These are phyloP conservation scores for Rutilus rutilus DNA, from an alignment of 2,113 vertebrate genomes.

Conservation along the genomic window DNA sequence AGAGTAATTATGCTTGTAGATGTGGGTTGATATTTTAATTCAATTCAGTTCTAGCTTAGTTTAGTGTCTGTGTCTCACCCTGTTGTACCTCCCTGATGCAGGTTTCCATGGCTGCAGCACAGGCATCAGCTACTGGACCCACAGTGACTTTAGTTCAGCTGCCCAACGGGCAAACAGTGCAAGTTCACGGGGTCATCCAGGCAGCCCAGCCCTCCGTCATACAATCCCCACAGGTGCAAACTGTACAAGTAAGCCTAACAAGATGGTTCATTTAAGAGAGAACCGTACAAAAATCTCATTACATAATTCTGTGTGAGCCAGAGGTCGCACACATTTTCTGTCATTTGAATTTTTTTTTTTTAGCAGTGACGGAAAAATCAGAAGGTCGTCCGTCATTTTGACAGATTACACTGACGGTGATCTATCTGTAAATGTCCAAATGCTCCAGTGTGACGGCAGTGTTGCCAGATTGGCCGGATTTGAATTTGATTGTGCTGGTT, in stretches of 20 bases:
- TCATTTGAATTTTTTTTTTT: too few species aligned
- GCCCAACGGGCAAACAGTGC: slow-evolving; percentile 97
- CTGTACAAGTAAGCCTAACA: slow-evolving; percentile 87
- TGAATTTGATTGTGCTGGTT: too few species aligned
- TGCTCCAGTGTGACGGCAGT: too few species aligned
- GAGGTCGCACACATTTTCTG: too few species aligned
- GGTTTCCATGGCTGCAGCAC: slow-evolving; percentile 91
- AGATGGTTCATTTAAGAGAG: neutral
- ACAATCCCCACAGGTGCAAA: slow-evolving; percentile 96
- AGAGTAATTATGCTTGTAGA: neutral
- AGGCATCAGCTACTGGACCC: slow-evolving; percentile 86
- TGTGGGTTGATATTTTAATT: neutral
- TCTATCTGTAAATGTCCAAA: too few species aligned
- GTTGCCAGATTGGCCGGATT: too few species aligned
- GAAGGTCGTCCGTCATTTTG: too few species aligned
- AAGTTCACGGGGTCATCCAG: slow-evolving; percentile 98
- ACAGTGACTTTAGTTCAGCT: slow-evolving; percentile 96
- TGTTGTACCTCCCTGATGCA: slow-evolving; percentile 58
- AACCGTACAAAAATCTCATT: neutral
- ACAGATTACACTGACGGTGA: too few species aligned
- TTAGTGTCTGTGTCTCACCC: neutral
- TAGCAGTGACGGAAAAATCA: too few species aligned
- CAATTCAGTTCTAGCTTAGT: neutral
- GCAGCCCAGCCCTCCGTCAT: slow-evolving; percentile 97
- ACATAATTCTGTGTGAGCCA: neutral